Conservation (phyloP, 1,140 invertebrate species). For the Theocolax elegans region DNA sequence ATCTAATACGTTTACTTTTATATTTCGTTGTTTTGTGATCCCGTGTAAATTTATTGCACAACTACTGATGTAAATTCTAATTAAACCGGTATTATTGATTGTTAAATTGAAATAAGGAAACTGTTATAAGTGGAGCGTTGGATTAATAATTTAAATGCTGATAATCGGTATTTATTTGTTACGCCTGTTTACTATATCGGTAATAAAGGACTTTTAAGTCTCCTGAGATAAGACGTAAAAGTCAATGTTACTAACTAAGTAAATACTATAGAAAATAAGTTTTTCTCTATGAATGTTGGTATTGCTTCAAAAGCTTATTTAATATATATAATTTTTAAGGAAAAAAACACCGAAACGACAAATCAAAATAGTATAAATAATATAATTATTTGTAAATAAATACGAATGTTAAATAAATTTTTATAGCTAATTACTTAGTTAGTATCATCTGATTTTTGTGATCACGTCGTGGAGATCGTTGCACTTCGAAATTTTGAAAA, state of each 20-base stretch:
- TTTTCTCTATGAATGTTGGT: neutral
- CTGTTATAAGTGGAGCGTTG: too few relatives aligned
- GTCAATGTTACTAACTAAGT: constrained; percentile 25
- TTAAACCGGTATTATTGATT: too few relatives aligned
- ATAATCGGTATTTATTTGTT: too few relatives aligned
- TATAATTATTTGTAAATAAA: constrained; percentile 12
- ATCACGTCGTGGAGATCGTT: neutral
- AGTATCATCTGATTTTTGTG: constrained; percentile 21
- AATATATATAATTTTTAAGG: constrained; percentile 5
- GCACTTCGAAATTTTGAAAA: constrained; percentile 41
- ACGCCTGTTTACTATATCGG: constrained; percentile 12
- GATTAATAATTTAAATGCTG: too few relatives aligned
- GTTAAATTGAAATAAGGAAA: too few relatives aligned
- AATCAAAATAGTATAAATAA: constrained; percentile 12
- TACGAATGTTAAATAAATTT: constrained; percentile 7
- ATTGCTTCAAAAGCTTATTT: constrained; percentile 16
- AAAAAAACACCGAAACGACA: neutral
- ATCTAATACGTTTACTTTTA: too few relatives aligned
- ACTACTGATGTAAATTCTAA: too few relatives aligned
- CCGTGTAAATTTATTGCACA: too few relatives aligned
- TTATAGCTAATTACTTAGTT: constrained; percentile 21
- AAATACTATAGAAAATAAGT: constrained; percentile 27
- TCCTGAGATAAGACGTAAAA: constrained; percentile 19
- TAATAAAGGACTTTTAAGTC: constrained; percentile 27
- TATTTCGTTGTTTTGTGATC: too few relatives aligned